Conservation (phyloP, 1,140 invertebrate species). For the Acyrthosiphon pisum region DNA sequence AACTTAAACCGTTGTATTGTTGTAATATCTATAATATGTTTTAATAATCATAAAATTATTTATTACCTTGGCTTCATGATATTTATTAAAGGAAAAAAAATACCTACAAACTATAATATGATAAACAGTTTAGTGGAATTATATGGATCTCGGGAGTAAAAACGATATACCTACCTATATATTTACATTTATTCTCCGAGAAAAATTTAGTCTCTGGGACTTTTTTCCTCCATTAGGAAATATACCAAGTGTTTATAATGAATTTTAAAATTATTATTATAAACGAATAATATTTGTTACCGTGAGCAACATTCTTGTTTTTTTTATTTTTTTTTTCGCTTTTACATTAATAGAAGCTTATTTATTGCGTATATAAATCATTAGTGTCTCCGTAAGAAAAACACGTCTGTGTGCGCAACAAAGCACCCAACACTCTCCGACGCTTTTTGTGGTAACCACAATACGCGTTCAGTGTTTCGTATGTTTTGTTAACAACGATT, state of each 20-base stretch:
- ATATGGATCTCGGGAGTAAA: neutral
- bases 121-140: neutral
- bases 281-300: conserved; percentile 30
- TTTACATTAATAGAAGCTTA: conserved; percentile 51
- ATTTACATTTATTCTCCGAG: neutral
- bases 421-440: conserved; percentile 10
- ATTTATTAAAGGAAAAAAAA: neutral
- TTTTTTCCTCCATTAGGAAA: neutral
- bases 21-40: too few relatives aligned
- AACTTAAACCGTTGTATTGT: neutral
- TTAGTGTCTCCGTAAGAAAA: conserved; percentile 32
- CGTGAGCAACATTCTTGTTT: conserved; percentile 42
- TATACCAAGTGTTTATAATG: neutral
- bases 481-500: conserved; percentile 30
- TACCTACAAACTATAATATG: neutral
- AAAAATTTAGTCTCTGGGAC: neutral
- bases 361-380: conserved; percentile 48
- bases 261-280: conserved; percentile 14
- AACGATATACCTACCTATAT: neutral
- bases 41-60: neutral
- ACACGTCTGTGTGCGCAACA: neutral
- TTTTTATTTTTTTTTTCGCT: neutral
- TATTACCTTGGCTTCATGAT: neutral
- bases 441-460: conserved; percentile 32
- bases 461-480: neutral